These are phyloP conservation scores for Ceratosolen solmsi DNA, from an alignment of 1,140 invertebrate species.

Conservation along the genomic window DNA sequence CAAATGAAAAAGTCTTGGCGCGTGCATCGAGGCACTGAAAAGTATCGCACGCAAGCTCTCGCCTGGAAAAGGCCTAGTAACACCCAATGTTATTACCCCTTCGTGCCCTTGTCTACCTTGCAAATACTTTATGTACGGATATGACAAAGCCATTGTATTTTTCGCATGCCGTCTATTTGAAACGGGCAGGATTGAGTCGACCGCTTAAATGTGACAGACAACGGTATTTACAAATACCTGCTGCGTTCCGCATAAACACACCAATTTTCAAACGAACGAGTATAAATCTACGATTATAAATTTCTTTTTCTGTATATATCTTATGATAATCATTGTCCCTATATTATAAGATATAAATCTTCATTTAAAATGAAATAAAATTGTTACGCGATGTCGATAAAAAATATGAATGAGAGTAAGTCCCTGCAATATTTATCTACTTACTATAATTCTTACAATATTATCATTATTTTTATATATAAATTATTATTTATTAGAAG, in stretches of 20 bases:
- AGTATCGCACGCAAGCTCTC: neutral
- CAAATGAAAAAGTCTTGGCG: neutral
- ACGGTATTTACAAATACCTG: neutral
- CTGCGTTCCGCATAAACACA: neutral
- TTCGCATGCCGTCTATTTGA: neutral
- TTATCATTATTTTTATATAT: too few relatives aligned
- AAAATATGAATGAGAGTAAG: too few relatives aligned
- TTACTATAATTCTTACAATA: too few relatives aligned
- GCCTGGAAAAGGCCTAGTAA: slow-evolving; percentile 3
- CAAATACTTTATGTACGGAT: slow-evolving; percentile 30
- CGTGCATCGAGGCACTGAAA: neutral
- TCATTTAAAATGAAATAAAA: too few relatives aligned
- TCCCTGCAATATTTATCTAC: too few relatives aligned
- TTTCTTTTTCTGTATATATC: too few relatives aligned
- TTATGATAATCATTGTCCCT: too few relatives aligned
- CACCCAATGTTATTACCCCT: slow-evolving; percentile 42
- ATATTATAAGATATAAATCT: too few relatives aligned
- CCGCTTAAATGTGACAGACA: neutral
- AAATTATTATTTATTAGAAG: too few relatives aligned
- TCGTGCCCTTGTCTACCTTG: slow-evolving; percentile 4
- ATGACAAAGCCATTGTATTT: neutral
- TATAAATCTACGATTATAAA: too few relatives aligned
- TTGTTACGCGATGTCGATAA: too few relatives aligned
- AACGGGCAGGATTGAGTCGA: neutral
- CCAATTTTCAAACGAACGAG: neutral